Conservation (phyloP, 1,140 invertebrate species). For the Epicauta chinensis region DNA sequence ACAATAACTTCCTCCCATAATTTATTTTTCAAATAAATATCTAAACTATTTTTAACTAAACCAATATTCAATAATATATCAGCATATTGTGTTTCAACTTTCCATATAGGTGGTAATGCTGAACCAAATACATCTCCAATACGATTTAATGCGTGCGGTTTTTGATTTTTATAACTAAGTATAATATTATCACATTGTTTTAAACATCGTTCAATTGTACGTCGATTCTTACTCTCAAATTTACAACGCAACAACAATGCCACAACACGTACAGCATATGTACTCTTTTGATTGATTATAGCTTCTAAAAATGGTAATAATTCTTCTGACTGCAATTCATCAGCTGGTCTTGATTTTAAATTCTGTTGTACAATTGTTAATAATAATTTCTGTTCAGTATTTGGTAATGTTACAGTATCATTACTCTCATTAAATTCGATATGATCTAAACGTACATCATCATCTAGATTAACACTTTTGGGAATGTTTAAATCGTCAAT, state of each 20-base stretch:
- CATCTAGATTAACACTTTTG: conserved; percentile 63
- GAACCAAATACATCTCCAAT: conserved; percentile 56
- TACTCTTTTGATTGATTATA: conserved; percentile 53
- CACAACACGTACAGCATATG: conserved; percentile 64
- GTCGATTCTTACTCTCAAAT: conserved; percentile 66
- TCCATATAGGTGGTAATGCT: conserved; percentile 66
- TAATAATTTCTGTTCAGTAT: conserved; percentile 72
- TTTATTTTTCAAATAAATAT: conserved; percentile 72
- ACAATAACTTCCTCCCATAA: conserved; percentile 91
- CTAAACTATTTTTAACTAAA: conserved; percentile 76
- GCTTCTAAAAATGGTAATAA: conserved; percentile 69
- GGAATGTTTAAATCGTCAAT: conserved; percentile 51
- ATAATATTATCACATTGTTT: conserved; percentile 78
- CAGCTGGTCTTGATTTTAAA: conserved; percentile 65
- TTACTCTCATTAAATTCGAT: conserved; percentile 59
- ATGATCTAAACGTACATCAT: conserved; percentile 76
- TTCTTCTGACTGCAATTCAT: conserved; percentile 73
- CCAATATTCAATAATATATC: conserved; percentile 74
- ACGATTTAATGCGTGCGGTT: conserved; percentile 44
- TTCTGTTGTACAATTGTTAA: conserved; percentile 63
- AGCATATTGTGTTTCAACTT: conserved; percentile 67
- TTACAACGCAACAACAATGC: conserved; percentile 66
- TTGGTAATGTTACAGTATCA: conserved; percentile 50
- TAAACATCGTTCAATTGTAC: conserved; percentile 81
- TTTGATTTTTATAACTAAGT: conserved; percentile 47